Evolutionary conservation across 2,113 vertebrate genomes (phyloP).

Genomic region (Melanotaenia duboulayi): DNA sequence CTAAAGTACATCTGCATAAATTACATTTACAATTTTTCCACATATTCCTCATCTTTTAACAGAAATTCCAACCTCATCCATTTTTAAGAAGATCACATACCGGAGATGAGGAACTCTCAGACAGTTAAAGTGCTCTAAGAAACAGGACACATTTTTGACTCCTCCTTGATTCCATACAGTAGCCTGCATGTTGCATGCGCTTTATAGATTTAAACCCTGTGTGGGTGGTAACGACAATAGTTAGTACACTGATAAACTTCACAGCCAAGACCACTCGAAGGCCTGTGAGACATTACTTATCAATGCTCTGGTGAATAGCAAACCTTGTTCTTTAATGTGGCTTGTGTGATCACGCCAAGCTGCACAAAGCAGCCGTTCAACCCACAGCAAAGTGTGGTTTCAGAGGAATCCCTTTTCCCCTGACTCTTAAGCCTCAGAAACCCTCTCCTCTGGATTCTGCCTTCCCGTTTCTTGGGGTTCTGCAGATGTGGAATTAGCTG

Average conservation of each 20-base stretch:
- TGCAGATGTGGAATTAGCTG: conserved; percentile 82
- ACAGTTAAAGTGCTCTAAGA: conserved; percentile 28
- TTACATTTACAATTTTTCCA: not conserved
- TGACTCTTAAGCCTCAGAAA: conserved; percentile 55
- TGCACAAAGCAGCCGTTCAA: conserved; percentile 80
- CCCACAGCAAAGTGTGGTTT: conserved; percentile 77
- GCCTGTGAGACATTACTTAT: conserved; percentile 81
- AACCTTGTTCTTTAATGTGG: conserved; percentile 85
- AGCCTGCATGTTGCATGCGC: conserved; percentile 57
- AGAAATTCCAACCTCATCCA: conserved; percentile 61
- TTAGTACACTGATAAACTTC: conserved; percentile 58
- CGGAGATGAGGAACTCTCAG: conserved; percentile 51
- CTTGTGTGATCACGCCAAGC: conserved; percentile 84
- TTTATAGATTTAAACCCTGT: conserved; percentile 37
- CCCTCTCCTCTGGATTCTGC: conserved; percentile 58
- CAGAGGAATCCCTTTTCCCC: conserved; percentile 78
- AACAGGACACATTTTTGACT: too few species aligned
- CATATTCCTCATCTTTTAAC: conserved; percentile 54
- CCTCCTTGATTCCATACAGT: conserved; percentile 53
- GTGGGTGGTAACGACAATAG: conserved; percentile 25
- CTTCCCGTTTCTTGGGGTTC: conserved; percentile 45
- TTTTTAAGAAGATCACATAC: conserved; percentile 43
- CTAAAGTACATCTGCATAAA: too few species aligned
- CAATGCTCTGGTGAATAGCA: conserved; percentile 79
- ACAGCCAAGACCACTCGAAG: conserved; percentile 43